These are phyloP conservation scores for Hephaestus fuliginosus DNA, from an alignment of 2,797 vertebrate genomes.

Conservation along the genomic window DNA sequence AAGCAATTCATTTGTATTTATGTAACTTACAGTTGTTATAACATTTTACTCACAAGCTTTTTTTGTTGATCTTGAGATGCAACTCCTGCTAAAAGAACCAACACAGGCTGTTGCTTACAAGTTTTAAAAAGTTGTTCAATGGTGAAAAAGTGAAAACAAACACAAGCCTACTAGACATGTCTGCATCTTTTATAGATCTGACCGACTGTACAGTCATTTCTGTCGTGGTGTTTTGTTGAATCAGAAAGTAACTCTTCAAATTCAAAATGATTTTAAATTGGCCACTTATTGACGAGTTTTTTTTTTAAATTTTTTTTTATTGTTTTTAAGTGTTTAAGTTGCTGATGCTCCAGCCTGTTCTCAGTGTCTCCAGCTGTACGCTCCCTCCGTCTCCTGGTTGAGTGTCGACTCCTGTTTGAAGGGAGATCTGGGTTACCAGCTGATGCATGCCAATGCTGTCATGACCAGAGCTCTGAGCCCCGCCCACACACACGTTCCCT, in stretches of 20 bases:
- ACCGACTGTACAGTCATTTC: neutral
- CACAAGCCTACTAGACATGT: no score
- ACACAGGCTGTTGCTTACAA: no score
- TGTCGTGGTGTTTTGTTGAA: neutral
- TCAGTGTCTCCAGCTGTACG: constrained; percentile 90
- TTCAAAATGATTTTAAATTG: neutral
- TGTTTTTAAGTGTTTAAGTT: neutral
- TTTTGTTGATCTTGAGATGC: no score
- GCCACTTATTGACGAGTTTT: no score
- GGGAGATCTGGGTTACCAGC: constrained; percentile 80
- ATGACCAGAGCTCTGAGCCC: constrained; percentile 86
- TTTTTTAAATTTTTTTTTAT: no score
- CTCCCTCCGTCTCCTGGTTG: constrained; percentile 73
- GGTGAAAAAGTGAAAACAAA: neutral
- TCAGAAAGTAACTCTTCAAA: neutral
- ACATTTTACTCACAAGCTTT: no score
- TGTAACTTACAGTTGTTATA: no score
- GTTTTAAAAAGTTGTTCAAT: no score
- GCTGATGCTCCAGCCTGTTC: neutral
- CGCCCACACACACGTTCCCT: constrained; percentile 88
- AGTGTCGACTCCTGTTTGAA: constrained; percentile 82
- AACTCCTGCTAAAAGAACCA: no score
- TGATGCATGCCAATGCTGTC: constrained; percentile 89
- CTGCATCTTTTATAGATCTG: neutral
- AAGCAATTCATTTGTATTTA: no score